Conservation (phyloP, 2,113 vertebrate genomes). For the Nipponia nippon region DNA sequence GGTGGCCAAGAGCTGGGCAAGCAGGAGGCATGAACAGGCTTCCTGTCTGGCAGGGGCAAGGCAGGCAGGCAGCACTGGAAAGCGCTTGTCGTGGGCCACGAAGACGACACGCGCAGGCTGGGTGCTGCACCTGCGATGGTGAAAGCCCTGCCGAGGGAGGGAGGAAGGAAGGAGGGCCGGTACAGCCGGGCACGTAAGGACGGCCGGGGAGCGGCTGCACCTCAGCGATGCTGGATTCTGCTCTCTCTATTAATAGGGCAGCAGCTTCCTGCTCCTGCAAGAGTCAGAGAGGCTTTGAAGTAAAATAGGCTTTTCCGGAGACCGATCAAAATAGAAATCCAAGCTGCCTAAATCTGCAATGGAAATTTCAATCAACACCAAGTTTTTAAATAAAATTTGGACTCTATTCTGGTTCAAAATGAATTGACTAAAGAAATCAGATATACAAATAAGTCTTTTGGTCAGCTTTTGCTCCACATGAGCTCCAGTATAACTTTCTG, state of each 20-base stretch:
- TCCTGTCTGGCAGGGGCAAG: background rate
- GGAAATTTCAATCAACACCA: conserved; percentile 73
- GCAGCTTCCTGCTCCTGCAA: conserved; percentile 61
- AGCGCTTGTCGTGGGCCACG: background rate
- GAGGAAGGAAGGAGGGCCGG: background rate
- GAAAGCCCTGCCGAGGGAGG: background rate
- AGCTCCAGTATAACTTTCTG: background rate
- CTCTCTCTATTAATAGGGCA: conserved; percentile 69
- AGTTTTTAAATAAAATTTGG: conserved; percentile 73
- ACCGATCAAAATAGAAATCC: conserved; percentile 74
- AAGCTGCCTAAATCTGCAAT: conserved; percentile 74
- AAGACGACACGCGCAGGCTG: background rate
- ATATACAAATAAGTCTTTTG: conserved; percentile 56
- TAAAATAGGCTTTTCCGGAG: conserved; percentile 74
- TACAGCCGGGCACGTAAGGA: background rate
- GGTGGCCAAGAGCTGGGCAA: background rate
- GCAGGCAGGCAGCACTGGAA: background rate
- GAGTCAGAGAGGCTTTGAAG: conserved; percentile 67
- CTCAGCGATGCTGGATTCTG: conserved; percentile 13
- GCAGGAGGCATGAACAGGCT: background rate
- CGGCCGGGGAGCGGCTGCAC: background rate
- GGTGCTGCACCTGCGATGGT: background rate
- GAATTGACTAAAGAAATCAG: conserved; percentile 66
- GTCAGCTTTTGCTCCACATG: conserved; percentile 42
- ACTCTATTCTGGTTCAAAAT: conserved; percentile 62